These are phyloP conservation scores for Drosophila paramelanica DNA, from an alignment of 2,888 invertebrate genomes.

Conservation along the genomic window DNA sequence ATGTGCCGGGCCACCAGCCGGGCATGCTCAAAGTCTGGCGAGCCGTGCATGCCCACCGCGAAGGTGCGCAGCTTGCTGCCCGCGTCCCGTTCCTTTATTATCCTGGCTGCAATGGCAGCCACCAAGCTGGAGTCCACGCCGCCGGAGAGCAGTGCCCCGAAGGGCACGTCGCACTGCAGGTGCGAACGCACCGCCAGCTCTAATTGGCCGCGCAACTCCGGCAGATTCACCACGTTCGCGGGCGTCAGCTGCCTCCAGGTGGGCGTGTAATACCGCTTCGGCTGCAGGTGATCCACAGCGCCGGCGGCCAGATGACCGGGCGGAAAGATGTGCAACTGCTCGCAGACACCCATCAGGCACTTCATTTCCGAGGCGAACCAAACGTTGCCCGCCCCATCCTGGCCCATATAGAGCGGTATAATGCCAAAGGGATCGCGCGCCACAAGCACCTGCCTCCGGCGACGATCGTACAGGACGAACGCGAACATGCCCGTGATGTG, in stretches of 20 bases:
- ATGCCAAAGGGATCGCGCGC: conserved; percentile 82
- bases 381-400: conserved; percentile 73
- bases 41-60: conserved; percentile 94
- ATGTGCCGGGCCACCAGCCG: conserved; percentile 92
- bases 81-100: conserved; percentile 68
- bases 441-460: conserved; percentile 66
- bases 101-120: conserved; percentile 79
- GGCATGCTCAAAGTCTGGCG: conserved; percentile 94
- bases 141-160: conserved; percentile 80
- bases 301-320: conserved; percentile 76
- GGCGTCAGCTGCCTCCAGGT: conserved; percentile 70
- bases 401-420: conserved; percentile 80
- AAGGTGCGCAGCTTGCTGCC: conserved; percentile 88
- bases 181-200: conserved; percentile 80
- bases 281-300: conserved; percentile 53
- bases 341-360: conserved; percentile 74
- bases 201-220: conserved; percentile 60
- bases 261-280: conserved; percentile 65
- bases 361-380: conserved; percentile 83
- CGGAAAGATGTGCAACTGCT: conserved; percentile 70
- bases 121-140: conserved; percentile 82
- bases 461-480: conserved; percentile 81
- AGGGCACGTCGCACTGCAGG: conserved; percentile 81
- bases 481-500: conserved; percentile 82
- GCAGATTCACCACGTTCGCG: conserved; percentile 55